Evolutionary conservation across 2,888 invertebrate species (phyloP).

Genomic region (Catonia carolina): DNA sequence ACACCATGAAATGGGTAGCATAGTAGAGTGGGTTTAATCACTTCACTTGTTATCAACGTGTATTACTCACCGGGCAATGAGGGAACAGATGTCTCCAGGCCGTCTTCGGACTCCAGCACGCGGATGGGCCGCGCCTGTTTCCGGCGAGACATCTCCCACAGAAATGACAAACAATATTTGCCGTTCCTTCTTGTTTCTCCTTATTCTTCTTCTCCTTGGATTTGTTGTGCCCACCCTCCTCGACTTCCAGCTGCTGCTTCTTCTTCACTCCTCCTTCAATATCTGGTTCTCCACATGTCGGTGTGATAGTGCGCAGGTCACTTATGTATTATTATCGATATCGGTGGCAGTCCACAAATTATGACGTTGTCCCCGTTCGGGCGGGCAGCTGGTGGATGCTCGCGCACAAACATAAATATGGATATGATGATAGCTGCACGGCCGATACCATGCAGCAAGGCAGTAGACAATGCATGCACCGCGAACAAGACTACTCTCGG

Average conservation of each 20-base stretch:
- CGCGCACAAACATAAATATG: slow-evolving; percentile 19
- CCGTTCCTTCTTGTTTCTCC: slow-evolving; percentile 2
- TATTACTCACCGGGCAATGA: slow-evolving; percentile 34
- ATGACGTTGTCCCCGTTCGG: slow-evolving; percentile 5
- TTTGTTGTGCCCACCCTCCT: no score
- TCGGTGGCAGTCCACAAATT: slow-evolving; percentile 1
- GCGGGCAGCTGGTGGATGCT: slow-evolving; percentile 9
- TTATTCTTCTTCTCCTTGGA: no score
- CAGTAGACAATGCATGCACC: slow-evolving; percentile 3
- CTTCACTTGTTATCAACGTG: slow-evolving; percentile 12
- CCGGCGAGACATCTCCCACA: slow-evolving; percentile 45
- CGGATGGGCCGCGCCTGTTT: slow-evolving; percentile 51
- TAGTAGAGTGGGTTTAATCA: slow-evolving; percentile 9
- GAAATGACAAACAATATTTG: slow-evolving; percentile 11
- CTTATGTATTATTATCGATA: slow-evolving; percentile 1
- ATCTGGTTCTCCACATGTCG: no score
- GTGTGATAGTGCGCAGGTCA: slow-evolving; percentile 9
- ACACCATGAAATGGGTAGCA: neutral
- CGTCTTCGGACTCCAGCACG: slow-evolving; percentile 47
- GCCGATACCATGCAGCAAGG: slow-evolving; percentile 8
- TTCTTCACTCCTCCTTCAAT: no score
- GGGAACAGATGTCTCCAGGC: slow-evolving; percentile 22
- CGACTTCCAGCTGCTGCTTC: no score
- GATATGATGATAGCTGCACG: slow-evolving; percentile 8
- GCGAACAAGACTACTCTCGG: neutral